Conservation (phyloP, 2,888 invertebrate genomes). For the Taphrorychus bicolor region DNA sequence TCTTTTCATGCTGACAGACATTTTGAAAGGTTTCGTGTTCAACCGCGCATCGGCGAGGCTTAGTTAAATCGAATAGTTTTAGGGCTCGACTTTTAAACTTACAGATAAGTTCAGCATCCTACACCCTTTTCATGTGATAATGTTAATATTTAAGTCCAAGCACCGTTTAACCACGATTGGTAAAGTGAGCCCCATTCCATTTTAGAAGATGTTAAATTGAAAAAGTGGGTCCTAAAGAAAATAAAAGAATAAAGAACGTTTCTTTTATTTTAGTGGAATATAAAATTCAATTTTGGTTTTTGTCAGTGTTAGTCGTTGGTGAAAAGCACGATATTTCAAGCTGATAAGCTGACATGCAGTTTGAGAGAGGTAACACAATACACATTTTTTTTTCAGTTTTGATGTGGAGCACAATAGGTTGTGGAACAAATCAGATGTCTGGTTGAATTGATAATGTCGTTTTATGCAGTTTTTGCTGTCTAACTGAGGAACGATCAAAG, state of each 20-base stretch:
- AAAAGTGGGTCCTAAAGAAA: neutral
- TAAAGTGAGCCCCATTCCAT: neutral
- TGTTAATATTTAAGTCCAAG: too few relatives aligned
- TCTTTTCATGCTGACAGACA: constrained; percentile 46
- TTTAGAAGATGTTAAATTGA: neutral
- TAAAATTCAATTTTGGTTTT: constrained; percentile 2
- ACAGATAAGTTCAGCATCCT: neutral
- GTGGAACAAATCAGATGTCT: neutral
- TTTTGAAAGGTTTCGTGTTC: constrained; percentile 48
- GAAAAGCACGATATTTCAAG: neutral
- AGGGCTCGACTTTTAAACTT: neutral
- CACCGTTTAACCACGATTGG: neutral
- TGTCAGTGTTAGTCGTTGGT: neutral
- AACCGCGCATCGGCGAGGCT: constrained; percentile 25
- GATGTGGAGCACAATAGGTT: neutral
- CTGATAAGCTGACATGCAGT: neutral
- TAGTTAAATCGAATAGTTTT: constrained; percentile 12
- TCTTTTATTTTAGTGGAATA: constrained; percentile 8
- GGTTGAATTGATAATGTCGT: neutral
- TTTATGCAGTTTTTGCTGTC: neutral
- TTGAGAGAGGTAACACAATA: neutral
- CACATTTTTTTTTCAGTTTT: neutral
- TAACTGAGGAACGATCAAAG: too few relatives aligned
- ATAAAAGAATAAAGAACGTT: neutral
- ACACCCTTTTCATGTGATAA: too few relatives aligned